Base-by-base conservation (phyloP, 2,113 vertebrate genomes). In the Haplotaxodon microlepis region DNA sequence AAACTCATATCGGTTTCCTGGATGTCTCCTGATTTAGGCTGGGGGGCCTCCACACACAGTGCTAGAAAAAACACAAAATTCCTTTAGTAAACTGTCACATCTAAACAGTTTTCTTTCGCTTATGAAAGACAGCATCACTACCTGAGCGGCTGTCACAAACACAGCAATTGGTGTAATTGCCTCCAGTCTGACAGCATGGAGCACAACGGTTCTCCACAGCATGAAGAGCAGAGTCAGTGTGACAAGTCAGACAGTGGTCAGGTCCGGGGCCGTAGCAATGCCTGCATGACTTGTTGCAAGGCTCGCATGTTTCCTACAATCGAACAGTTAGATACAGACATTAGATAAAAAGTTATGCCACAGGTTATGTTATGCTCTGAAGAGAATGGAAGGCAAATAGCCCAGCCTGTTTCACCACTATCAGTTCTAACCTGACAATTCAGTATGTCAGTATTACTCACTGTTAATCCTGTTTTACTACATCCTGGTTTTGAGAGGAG, bases 211-310 rank as follows among this genome's bases (percentile, higher is more conserved):
- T 94, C 86, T 96, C 95, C 50, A 91, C 86, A 6, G 93, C 95
- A 38, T 96, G 96, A 10, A 96, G 95, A 38, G 94, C 96, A 56
- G 89, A 95, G 11, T 93, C 91, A 2, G 24, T 36, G 40, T 91
- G 96, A 85, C 96, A 97, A 2, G 94, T 96, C 54, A 97, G 66
- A 88, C 97, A 97, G 85, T 95, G 97, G 84, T 96, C 90, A 2
- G 96, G 61, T 53, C 95, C 92, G 8, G 95, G 94, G 4, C 95
- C 96, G 1, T 88, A 92, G 59, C 96, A 97, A 53, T 96, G 96
- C 29, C 92, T 93, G 66, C 97, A 97, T 6, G 96, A 96, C 83
- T 82, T 34, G 90, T 96, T 94, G 84, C 97, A 97, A 1, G 91
- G 89, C 88, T 96, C 87, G 78, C 97, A 97, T 11, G 84, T 86